A percentile compares a stretch with the other conserved stretches of the same genome.
These are phyloP conservation scores for Chaenodraco wilsoni DNA, from an alignment of 2,797 vertebrate species.

Conservation along the genomic window DNA sequence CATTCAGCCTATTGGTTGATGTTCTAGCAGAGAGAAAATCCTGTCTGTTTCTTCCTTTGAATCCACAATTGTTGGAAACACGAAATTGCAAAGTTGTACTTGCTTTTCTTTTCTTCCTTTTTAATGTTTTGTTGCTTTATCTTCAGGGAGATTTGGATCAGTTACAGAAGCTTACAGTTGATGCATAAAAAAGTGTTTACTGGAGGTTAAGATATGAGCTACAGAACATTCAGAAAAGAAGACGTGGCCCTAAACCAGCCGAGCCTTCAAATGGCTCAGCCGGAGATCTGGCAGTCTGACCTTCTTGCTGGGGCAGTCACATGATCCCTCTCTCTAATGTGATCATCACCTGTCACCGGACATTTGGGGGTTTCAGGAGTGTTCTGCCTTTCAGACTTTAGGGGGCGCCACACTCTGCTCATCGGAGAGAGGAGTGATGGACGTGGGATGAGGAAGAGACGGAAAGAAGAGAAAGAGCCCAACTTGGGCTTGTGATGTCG, in stretches of 20 bases:
- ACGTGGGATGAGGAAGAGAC: slow-evolving; percentile 13
- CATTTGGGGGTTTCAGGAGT: slow-evolving; percentile 37
- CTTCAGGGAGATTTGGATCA: slow-evolving; percentile 68
- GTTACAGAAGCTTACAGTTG: slow-evolving; percentile 49
- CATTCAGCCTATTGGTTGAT: slow-evolving; percentile 16
- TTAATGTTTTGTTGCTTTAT: slow-evolving; percentile 41
- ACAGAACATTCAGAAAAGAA: slow-evolving; percentile 15
- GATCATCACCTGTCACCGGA: slow-evolving; percentile 44
- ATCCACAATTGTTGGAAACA: slow-evolving; percentile 29
- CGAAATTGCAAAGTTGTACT: slow-evolving; percentile 42
- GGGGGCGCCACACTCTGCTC: slow-evolving; percentile 36
- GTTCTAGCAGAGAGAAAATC: slow-evolving; percentile 31
- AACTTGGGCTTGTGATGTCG: slow-evolving; percentile 42
- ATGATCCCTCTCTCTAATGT: slow-evolving; percentile 41
- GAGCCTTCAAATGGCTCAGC: slow-evolving; percentile 42
- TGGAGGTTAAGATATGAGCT: slow-evolving; percentile 24
- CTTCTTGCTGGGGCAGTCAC: slow-evolving; percentile 41
- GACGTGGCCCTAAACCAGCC: slow-evolving; percentile 40
- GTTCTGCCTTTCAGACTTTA: slow-evolving; percentile 53
- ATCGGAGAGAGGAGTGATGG: slow-evolving; percentile 38
- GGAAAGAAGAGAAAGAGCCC: slow-evolving; percentile 10
- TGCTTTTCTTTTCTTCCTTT: slow-evolving; percentile 6
- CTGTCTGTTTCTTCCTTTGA: slow-evolving; percentile 54
- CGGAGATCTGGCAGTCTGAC: slow-evolving; percentile 22
- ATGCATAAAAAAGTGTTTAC: slow-evolving; percentile 60